These are phyloP conservation scores for Pterocles orientalis DNA, from an alignment of 2,113 vertebrate species.

Conservation along the genomic window DNA sequence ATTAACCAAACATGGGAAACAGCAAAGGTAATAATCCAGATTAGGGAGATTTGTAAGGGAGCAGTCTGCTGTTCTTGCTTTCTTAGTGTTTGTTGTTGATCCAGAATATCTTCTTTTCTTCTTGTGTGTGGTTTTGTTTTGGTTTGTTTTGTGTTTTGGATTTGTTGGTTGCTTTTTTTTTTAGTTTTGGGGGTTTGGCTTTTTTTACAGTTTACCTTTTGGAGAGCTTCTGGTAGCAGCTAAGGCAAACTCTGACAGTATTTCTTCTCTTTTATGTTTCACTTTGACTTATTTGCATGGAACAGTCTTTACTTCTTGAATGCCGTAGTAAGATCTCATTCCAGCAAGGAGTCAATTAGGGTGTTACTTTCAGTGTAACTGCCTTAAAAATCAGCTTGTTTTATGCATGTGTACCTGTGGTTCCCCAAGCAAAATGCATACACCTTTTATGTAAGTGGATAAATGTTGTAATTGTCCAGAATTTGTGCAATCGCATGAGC, in stretches of 20 bases:
- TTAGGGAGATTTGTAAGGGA: neutral
- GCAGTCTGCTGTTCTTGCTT: neutral
- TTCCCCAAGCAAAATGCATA: neutral
- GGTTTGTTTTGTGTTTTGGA: neutral
- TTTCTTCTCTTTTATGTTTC: neutral
- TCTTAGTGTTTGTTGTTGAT: neutral
- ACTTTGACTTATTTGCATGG: neutral
- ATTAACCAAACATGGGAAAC: neutral
- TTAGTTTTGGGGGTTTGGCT: neutral
- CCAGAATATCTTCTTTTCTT: neutral
- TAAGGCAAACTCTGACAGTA: neutral
- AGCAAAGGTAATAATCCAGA: no score
- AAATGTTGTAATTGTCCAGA: neutral
- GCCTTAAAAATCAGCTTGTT: neutral
- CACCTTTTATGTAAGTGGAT: neutral
- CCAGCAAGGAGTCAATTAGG: neutral
- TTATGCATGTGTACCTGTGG: fast-evolving
- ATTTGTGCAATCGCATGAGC: neutral
- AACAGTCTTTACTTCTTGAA: neutral
- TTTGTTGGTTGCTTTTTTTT: neutral
- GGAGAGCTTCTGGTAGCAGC: neutral
- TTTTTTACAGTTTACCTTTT: neutral
- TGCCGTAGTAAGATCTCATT: neutral
- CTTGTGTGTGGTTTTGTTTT: no score
- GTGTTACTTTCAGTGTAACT: neutral